Conservation (phyloP, 2,888 invertebrate genomes). For the Pseudeuparius sepicola region DNA sequence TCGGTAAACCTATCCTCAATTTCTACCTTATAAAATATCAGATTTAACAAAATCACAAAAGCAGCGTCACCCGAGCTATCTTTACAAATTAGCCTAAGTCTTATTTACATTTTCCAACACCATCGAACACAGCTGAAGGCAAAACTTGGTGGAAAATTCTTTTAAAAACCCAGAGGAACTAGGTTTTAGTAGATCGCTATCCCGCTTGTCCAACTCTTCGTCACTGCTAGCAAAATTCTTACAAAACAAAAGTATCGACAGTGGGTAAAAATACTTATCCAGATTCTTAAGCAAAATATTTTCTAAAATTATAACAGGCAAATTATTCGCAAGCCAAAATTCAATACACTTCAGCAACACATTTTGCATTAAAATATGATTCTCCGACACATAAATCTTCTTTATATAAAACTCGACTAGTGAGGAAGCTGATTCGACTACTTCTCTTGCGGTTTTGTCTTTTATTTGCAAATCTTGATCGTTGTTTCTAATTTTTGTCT, state of each 20-base stretch:
- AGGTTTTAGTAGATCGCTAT: slow-evolving; percentile 24
- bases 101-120: slow-evolving; percentile 40
- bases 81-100: slow-evolving; percentile 27
- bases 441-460: slow-evolving; percentile 31
- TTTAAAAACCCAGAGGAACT: slow-evolving; percentile 38
- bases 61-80: too few species aligned
- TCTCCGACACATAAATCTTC: slow-evolving; percentile 37
- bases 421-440: slow-evolving; percentile 33
- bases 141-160: slow-evolving; percentile 40
- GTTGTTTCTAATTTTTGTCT: slow-evolving; percentile 18
- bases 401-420: slow-evolving; percentile 38
- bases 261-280: slow-evolving; percentile 40
- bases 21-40: too few species aligned
- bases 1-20: too few species aligned
- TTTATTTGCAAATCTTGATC: slow-evolving; percentile 28
- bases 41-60: too few species aligned
- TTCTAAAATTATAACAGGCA: slow-evolving; percentile 37
- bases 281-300: slow-evolving; percentile 38
- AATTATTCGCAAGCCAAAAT: slow-evolving; percentile 37
- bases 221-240: slow-evolving; percentile 37
- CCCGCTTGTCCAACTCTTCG: slow-evolving; percentile 32
- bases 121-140: slow-evolving; percentile 40
- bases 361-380: slow-evolving; percentile 41
- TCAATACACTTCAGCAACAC: slow-evolving; percentile 38
- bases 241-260: slow-evolving; percentile 39